Conservation (phyloP, 2,797 vertebrate genomes). For the Merluccius polli region DNA sequence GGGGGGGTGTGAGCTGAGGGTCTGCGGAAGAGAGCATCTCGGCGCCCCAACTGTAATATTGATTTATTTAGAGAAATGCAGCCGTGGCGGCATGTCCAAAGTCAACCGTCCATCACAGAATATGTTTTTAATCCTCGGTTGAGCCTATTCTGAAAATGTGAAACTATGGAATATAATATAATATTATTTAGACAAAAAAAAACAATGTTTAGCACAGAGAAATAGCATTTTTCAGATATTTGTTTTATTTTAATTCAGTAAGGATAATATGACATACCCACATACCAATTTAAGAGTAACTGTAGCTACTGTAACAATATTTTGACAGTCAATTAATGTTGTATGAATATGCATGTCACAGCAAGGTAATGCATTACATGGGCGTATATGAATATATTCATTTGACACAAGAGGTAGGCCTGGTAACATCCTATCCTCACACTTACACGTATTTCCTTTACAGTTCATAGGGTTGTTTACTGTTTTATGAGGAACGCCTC, state of each 20-base stretch:
- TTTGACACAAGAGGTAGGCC: background rate
- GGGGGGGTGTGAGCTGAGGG: conserved; percentile 20
- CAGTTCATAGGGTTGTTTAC: no score
- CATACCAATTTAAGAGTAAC: no score
- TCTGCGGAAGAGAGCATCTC: background rate
- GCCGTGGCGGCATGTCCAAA: conserved; percentile 29
- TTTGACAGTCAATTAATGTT: no score
- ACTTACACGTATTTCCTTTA: background rate
- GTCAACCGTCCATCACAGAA: conserved; percentile 40
- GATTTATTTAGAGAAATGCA: conserved; percentile 43
- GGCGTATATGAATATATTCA: no score
- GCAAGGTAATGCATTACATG: no score
- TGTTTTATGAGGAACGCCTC: background rate
- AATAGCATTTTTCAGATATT: conserved; percentile 3
- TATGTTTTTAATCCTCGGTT: conserved; percentile 28
- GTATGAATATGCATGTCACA: no score
- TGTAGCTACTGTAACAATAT: no score
- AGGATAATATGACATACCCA: no score
- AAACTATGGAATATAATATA: background rate
- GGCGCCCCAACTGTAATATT: conserved; percentile 5
- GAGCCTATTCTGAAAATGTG: background rate
- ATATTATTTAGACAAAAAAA: background rate
- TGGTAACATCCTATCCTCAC: background rate
- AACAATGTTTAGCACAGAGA: conserved; percentile 15
- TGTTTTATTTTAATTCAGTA: no score